Conservation (phyloP, 2,888 invertebrate species). For the Artemia sinica region DNA sequence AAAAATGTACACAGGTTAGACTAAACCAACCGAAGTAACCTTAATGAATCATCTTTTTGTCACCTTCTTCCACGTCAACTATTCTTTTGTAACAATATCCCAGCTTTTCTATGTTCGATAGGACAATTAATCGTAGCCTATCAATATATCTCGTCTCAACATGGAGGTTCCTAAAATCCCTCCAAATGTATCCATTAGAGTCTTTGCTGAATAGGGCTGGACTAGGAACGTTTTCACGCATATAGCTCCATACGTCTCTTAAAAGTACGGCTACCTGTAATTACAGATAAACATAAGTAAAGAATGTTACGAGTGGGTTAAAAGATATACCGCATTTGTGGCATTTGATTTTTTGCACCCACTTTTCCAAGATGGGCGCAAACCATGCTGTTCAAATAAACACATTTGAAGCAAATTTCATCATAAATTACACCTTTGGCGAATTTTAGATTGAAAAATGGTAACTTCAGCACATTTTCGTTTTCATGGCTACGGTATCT, state of each 20-base stretch:
- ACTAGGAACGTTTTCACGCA: conserved; percentile 70
- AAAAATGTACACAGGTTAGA: too few relatives aligned
- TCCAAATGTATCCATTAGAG: conserved; percentile 39
- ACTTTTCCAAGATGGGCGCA: too few relatives aligned
- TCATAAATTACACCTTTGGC: too few relatives aligned
- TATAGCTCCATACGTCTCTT: conserved; percentile 72
- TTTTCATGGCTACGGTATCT: too few relatives aligned
- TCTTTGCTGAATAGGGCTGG: conserved; percentile 58
- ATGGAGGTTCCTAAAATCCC: conserved; percentile 50
- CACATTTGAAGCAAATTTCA: too few relatives aligned
- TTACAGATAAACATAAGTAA: conserved; percentile 18
- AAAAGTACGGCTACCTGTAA: conserved; percentile 55
- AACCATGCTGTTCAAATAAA: too few relatives aligned
- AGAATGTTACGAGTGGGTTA: too few relatives aligned
- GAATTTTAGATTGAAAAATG: too few relatives aligned
- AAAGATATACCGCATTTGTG: too few relatives aligned
- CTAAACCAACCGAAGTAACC: too few relatives aligned
- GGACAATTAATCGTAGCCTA: conserved; percentile 55
- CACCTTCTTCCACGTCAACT: neutral
- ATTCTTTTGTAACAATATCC: conserved; percentile 21
- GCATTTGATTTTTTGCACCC: too few relatives aligned
- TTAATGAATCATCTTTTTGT: neutral
- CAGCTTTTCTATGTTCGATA: conserved; percentile 50
- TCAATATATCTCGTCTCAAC: conserved; percentile 60
- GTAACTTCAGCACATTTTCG: too few relatives aligned